Evolutionary conservation across 1,140 invertebrate species (phyloP), one percentile per base, ranked within the genome.

Genomic region (Drosophila arawakana): DNA sequence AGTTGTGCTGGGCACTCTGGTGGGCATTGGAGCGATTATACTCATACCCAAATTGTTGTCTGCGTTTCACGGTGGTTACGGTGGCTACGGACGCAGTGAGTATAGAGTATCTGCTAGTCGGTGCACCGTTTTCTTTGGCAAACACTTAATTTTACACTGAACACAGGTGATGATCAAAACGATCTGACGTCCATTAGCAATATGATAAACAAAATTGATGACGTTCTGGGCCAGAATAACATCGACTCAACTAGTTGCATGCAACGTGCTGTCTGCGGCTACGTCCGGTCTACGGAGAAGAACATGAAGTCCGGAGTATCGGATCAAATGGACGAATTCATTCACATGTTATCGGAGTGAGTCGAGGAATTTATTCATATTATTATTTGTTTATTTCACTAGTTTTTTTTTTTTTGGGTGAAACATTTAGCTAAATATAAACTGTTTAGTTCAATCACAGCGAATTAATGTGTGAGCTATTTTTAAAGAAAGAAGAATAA

Each of bases 201-300:
- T 52, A 92, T 96, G 66, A 93, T 97, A 75, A 94, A 94, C 37
- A 95, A 94, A 81, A 92, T 97, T n/a, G 96, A 97, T 76, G 95
- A 96, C 63, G 93, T 94, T 0, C 81, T 97, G 6, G 94, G 94
- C 1, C 94, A 95, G 68, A 94, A 97, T 73, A 95, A 96, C 66
- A 95, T 97, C 25, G 96, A 97, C 81, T 96, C 96, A 0, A 95
- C 95, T 1, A 95, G 95, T 7, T 97, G 96, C 81, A 95, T 96
- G 93, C 96, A 97, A 91, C 94, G 96, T 46, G 94, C 96, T 5
- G 94, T 96, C 10, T 97, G 96, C 73, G 95, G 95, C 1, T 96
- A 96, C 80, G 94, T 96, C 2, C 95, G 96, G 68, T 94, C 95
- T 18, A 95, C 96, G 0, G 94, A 94, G 41, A 94, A 94, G 54